phyloP scores from a whole-genome alignment of 2,113 vertebrate species.

The Cricetomys ansorgei region DNA sequence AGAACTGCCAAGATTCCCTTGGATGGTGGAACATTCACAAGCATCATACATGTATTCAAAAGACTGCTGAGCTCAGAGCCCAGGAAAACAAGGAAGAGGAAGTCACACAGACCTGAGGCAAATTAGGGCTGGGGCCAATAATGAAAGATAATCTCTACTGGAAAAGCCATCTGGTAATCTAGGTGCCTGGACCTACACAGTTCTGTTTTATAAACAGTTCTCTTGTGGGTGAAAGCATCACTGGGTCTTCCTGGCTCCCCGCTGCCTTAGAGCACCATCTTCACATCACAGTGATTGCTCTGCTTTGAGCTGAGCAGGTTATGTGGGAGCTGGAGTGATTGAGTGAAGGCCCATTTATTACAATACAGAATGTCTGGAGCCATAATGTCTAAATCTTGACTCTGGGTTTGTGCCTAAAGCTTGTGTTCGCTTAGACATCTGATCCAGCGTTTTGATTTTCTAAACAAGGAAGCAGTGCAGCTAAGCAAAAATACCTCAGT shows the following conservation, averaged over 20 bases:
- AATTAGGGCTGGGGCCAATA: neutral
- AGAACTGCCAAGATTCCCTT: rapidly evolving
- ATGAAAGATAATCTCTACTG: neutral
- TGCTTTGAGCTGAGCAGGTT: neutral
- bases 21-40: neutral
- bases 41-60: neutral
- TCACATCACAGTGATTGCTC: neutral
- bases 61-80: neutral
- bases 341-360: slow-evolving; percentile 19
- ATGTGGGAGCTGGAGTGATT: neutral
- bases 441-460: neutral
- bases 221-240: slow-evolving; percentile 1
- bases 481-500: neutral
- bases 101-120: neutral
- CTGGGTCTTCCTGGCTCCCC: neutral
- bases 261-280: neutral
- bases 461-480: neutral
- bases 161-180: neutral
- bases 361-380: neutral
- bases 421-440: neutral
- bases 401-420: neutral
- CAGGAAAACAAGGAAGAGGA: neutral
- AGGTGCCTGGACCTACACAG: neutral
- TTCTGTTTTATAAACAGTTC: neutral
- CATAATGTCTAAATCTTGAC: neutral